These are phyloP conservation scores for Ictidomys tridecemlineatus DNA, from an alignment of 2,113 vertebrate species.

Conservation along the genomic window DNA sequence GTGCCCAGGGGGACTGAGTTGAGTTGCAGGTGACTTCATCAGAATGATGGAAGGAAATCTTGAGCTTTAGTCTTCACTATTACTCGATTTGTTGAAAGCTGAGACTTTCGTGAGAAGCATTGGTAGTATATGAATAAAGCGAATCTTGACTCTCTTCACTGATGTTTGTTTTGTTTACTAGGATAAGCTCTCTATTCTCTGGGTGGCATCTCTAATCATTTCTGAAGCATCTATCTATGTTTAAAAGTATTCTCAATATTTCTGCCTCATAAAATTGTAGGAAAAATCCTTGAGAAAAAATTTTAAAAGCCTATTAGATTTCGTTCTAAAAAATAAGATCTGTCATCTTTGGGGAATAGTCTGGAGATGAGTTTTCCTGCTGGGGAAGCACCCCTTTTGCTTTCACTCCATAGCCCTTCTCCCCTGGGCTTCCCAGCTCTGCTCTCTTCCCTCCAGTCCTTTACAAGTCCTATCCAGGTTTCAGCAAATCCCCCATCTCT, in stretches of 20 bases:
- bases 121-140: background rate
- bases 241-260: slow-evolving; percentile 24
- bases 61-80: background rate
- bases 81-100: background rate
- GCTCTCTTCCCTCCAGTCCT: background rate
- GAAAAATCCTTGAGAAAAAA: background rate
- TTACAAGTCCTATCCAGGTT: background rate
- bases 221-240: background rate
- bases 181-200: background rate
- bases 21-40: background rate
- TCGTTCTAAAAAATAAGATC: background rate
- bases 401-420: background rate
- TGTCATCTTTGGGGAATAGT: background rate
- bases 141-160: background rate
- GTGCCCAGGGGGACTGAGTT: background rate
- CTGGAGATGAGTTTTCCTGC: background rate
- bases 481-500: background rate
- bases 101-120: background rate
- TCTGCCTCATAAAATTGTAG: slow-evolving; percentile 4
- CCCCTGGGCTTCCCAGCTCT: background rate
- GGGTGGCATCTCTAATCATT: background rate
- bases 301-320: background rate
- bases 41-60: slow-evolving; percentile 25
- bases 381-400: background rate
- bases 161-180: background rate